Base-by-base conservation (phyloP, 2,113 vertebrate genomes). In the Arothron firmamentum region DNA sequence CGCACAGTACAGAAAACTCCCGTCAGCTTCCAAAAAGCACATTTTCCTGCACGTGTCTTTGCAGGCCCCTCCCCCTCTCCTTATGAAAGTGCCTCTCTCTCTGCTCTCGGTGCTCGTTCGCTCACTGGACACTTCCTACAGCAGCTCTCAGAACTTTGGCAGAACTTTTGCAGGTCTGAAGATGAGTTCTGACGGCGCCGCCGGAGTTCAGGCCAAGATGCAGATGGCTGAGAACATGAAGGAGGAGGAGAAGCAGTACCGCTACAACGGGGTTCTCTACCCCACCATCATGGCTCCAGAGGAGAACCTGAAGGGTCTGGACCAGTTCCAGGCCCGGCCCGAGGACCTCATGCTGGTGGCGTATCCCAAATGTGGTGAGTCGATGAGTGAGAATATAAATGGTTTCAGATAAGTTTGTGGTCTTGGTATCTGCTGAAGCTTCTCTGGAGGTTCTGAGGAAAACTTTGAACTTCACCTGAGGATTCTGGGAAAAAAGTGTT, bases 341-440 rank as follows among this genome's bases (percentile, higher is more conserved):
- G 87, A 93, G 4, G 92, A 93, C 72, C 4, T 92, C 31, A 46
- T 93, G 82, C 56, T 93, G 2, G 89, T 87, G 17, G 89, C 91
- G 9, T 94, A 93, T 63, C 92, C 92, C 3, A 94, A 93, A 69
- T 92, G 90, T 48, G 92, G 92, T 94, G 83, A 92, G 84, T 56
- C 8, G 1, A 18, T 18, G 15, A 48, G 4, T n/a, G 46, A 48
- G 16, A 31, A 31, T 31, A 9, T 3, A 31, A 31, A 31, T 7
- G 28, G 6, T 23, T 23, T 23, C 2, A 23, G 3, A 23, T 23
- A 23, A 23, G 5, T 31, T 31, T 31, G 8, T 31, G 28, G 28
- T 31, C 28, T 31, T 31, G 3, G 8, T 5, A 31, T 23, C 21
- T 23, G 21, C 21, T 31, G 8, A 31, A 31, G 6, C 28, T 31